Base-by-base conservation (phyloP, 1,140 invertebrate species). In the Hycleus phaleratus region DNA sequence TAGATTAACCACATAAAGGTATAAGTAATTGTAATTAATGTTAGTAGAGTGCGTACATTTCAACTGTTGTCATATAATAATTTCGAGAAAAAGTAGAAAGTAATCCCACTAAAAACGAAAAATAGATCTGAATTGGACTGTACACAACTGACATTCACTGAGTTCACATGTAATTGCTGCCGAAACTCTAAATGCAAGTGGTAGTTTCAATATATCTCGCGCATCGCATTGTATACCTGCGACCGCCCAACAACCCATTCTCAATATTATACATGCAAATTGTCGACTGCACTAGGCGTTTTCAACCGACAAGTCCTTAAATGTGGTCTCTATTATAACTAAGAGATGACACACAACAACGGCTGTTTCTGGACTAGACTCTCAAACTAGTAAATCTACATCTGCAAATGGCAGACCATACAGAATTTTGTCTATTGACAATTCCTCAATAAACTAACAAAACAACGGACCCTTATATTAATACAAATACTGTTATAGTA, bases 31-130 rank as follows among this genome's bases (percentile, higher is more conserved):
- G 61, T 65, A 65, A 65, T 65, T 65, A 65, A 65, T 59, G 63
- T 43, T 46, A 56, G 44, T 46, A 44, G 56, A 55, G 53, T 55
- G 59, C 58, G 62, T 52, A 50, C 46, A 58, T 57, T 43, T 61
- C 52, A 58, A 56, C 58, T 63, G 49, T 50, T 55, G 62, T 52
- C 56, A 58, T 59, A 59, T 45, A 59, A 62, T 59, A 18, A 18
- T 51, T 59, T 26, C 9, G 32, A 42, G 49, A 48, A 50, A 38
- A 24, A 46, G 46, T 57, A 57, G 58, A 56, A 67, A 67, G 65
- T 63, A 67, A 67, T 67, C 61, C 59, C 59, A 51, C 60, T 67
- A 67, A 67, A 67, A 67, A 54, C 62, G 53, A 26, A 63, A 56
- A 58, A 57, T 62, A 52, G 57, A 54, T 49, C 53, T 51, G 47